A percentile compares a stretch with the other conserved stretches of the same genome.
These are phyloP conservation scores for Platycercus adscitus DNA, from an alignment of 2,113 vertebrate genomes.

Conservation along the genomic window DNA sequence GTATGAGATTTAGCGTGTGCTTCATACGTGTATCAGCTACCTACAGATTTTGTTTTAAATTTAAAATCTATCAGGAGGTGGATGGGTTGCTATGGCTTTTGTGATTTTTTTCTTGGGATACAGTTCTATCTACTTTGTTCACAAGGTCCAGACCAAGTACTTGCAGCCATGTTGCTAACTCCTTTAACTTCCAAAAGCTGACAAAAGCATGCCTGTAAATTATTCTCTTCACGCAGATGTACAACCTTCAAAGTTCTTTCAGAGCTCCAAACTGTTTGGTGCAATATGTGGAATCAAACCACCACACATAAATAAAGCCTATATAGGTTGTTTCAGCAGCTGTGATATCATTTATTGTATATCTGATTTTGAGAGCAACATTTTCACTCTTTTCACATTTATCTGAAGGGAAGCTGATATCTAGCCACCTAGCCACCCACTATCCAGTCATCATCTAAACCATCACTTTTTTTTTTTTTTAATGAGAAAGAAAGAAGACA, in stretches of 20 bases:
- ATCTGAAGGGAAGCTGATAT: background rate
- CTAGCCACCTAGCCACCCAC: background rate
- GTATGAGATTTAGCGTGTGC: background rate
- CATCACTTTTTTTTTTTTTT: background rate
- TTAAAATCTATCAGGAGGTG: background rate
- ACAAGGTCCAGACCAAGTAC: background rate
- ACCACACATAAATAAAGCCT: accelerated
- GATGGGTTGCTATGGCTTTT: background rate
- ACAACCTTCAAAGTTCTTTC: background rate
- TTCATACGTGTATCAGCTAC: background rate
- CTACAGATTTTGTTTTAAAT: background rate
- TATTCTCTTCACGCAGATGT: background rate
- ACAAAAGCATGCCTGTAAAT: background rate
- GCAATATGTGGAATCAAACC: background rate
- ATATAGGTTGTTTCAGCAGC: background rate
- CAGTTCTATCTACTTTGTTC: background rate
- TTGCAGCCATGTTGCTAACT: background rate
- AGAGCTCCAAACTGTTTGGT: background rate
- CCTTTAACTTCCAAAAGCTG: background rate
- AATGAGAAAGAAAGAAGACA: accelerated
- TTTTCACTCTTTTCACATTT: background rate
- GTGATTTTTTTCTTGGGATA: background rate
- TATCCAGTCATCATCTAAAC: background rate
- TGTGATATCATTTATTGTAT: background rate
- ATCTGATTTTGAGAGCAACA: background rate